Evolutionary conservation across 2,797 vertebrate species (phyloP).

Genomic region (Cuniculus paca): DNA sequence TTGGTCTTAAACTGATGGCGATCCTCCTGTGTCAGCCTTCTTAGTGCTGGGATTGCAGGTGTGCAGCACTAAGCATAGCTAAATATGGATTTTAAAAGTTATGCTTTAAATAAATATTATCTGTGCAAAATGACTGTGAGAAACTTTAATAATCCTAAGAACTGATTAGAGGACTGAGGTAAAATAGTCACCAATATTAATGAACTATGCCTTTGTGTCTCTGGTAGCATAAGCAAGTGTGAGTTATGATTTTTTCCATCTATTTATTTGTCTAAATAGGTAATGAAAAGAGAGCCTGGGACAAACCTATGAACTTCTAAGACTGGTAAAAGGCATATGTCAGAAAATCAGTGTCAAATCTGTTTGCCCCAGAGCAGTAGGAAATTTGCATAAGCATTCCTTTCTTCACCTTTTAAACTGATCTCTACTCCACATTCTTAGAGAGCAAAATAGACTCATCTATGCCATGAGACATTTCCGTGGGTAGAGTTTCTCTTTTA

Average conservation of each 20-base stretch:
- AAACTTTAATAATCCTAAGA: slow-evolving; percentile 37
- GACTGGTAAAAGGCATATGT: not conserved
- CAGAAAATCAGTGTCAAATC: not conserved
- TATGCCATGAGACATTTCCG: not conserved
- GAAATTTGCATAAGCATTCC: not conserved
- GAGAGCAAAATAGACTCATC: not conserved
- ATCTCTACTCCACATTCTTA: not conserved
- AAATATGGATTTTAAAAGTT: not conserved
- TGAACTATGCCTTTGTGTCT: not conserved
- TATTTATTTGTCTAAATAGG: not conserved
- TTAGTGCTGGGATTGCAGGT: not conserved
- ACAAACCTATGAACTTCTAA: not conserved
- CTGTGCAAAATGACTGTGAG: not conserved
- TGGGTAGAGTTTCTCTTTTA: not conserved
- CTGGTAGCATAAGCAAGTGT: not conserved
- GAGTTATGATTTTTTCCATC: not conserved
- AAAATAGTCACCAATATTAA: not conserved
- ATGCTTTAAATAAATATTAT: slow-evolving; percentile 30
- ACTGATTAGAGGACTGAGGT: not conserved
- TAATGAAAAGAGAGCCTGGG: not conserved
- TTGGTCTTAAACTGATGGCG: not conserved
- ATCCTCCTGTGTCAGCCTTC: not conserved
- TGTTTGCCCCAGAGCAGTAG: not conserved
- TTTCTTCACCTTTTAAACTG: slow-evolving; percentile 15
- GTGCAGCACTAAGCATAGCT: not conserved